A percentile compares a stretch with the other conserved stretches of the same genome.
Conservation (phyloP, 2,888 invertebrate genomes). For the Oxystoma pomonae region DNA sequence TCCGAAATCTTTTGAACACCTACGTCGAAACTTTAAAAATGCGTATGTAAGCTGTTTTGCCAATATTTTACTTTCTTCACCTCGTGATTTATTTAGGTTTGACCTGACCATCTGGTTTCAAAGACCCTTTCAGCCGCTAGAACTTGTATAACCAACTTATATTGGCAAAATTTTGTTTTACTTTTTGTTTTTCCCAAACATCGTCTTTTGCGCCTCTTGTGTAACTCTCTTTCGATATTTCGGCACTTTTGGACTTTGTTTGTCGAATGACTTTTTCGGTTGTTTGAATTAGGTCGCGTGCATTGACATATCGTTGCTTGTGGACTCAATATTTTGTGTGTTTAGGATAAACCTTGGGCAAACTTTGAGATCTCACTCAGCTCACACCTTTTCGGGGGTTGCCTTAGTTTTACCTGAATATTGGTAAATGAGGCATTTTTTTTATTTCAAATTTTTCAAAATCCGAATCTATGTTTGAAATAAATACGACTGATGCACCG, state of each 20-base stretch:
- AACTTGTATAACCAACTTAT: background rate
- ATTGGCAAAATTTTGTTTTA: slow-evolving; percentile 1
- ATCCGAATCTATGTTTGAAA: no score
- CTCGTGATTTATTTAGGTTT: background rate
- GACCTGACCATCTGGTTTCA: background rate
- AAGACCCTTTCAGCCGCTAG: background rate
- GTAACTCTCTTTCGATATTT: background rate
- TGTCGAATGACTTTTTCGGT: background rate
- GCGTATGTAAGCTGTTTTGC: background rate
- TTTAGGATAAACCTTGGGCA: slow-evolving; percentile 11
- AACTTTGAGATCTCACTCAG: background rate
- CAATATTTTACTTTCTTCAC: background rate
- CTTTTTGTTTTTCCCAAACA: background rate
- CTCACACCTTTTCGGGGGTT: background rate
- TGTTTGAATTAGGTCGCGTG: slow-evolving; percentile 17
- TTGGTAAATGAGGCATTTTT: no score
- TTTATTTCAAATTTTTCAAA: no score
- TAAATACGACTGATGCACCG: no score
- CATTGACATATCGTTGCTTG: slow-evolving; percentile 9
- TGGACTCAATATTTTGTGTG: slow-evolving; percentile 7
- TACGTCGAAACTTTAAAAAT: no score
- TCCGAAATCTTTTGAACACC: no score
- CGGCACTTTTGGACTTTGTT: background rate
- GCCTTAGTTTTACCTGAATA: background rate
- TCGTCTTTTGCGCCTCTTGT: background rate